Conservation (phyloP, 2,888 invertebrate species). For the Spisula subtruncata region DNA sequence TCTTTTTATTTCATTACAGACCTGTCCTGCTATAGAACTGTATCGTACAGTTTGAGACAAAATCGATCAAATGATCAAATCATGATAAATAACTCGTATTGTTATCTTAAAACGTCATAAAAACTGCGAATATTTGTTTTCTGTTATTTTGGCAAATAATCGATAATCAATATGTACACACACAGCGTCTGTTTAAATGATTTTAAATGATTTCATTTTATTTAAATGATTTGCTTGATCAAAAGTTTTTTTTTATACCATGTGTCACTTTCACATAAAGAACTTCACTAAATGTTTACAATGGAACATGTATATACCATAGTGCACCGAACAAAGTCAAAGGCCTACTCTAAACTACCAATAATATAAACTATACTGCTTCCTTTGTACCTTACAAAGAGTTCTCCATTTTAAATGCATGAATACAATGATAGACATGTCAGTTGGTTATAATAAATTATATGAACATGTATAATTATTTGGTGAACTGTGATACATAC, state of each 20-base stretch:
- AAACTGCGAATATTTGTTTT: not conserved
- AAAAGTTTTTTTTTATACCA: not conserved
- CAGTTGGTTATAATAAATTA: too few species aligned
- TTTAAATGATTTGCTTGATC: not conserved
- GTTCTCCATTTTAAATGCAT: too few species aligned
- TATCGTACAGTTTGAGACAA: slow-evolving; percentile 1
- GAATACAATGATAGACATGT: too few species aligned
- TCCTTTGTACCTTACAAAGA: too few species aligned
- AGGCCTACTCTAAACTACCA: too few species aligned
- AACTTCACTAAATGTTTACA: not conserved
- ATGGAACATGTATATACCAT: not conserved
- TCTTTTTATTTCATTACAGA: not conserved
- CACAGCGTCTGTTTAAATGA: not conserved
- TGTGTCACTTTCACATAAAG: not conserved
- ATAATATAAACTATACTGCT: too few species aligned
- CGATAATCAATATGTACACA: not conserved
- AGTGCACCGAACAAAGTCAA: not conserved
- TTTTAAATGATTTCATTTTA: slow-evolving; percentile 7
- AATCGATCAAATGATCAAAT: not conserved
- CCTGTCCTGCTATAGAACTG: not conserved
- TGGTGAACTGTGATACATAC: too few species aligned
- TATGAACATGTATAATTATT: too few species aligned
- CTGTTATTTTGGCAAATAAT: not conserved
- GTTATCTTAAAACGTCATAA: slow-evolving; percentile 13
- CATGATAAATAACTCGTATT: not conserved